These are phyloP conservation scores for Umimayanthus kanabou DNA, from an alignment of 92 coral and sea anemone species.

Conservation along the genomic window DNA sequence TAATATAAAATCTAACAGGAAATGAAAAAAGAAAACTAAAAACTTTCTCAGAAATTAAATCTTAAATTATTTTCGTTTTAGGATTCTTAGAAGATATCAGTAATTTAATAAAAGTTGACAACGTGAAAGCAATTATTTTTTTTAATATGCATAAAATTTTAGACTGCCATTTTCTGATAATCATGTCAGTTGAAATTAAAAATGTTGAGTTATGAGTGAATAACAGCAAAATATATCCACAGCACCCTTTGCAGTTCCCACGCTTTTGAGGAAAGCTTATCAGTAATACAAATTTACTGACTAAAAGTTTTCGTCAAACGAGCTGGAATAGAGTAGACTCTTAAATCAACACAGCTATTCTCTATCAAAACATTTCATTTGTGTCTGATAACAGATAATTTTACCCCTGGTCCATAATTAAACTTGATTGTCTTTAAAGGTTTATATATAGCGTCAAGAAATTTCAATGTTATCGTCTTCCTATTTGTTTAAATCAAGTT, in stretches of 20 bases:
- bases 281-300: background rate
- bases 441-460: background rate
- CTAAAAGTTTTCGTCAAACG: constrained; percentile 17
- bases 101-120: constrained; percentile 44
- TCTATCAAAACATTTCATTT: constrained; percentile 43
- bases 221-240: background rate
- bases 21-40: constrained; percentile 13
- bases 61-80: constrained; percentile 42
- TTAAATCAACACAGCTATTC: constrained; percentile 60
- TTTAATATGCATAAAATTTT: constrained; percentile 14
- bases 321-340: constrained; percentile 53
- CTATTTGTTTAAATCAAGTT: background rate
- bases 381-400: constrained; percentile 27
- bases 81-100: constrained; percentile 20
- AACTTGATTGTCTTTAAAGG: constrained; percentile 19
- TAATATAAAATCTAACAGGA: constrained; percentile 35
- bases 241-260: background rate
- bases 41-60: constrained; percentile 27
- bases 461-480: constrained; percentile 6
- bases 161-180: background rate
- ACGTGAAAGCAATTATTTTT: constrained; percentile 35
- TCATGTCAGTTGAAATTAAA: background rate
- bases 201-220: background rate
- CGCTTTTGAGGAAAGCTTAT: constrained; percentile 6
- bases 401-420: constrained; percentile 22